These are phyloP conservation scores for Lemur catta DNA, from an alignment of 2,797 vertebrate genomes.

Conservation along the genomic window DNA sequence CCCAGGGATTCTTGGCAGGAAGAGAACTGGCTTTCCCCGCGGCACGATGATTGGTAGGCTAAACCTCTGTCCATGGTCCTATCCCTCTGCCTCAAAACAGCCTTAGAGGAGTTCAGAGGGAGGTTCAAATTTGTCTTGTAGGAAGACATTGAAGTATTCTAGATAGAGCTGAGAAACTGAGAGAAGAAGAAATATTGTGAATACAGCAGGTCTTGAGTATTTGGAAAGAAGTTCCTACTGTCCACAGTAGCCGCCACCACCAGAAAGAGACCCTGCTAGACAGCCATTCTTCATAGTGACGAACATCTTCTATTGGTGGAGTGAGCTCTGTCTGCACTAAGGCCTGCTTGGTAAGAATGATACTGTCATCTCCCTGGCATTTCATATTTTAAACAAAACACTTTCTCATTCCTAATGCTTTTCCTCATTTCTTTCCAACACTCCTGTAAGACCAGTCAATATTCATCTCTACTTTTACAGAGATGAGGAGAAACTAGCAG, in stretches of 20 bases:
- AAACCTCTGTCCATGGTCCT: constrained; percentile 80
- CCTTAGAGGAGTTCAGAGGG: constrained; percentile 4
- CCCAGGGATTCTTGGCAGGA: background rate
- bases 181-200: background rate
- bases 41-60: background rate
- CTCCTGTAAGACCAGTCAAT: background rate
- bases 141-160: background rate
- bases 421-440: background rate
- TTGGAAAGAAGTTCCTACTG: constrained; percentile 16
- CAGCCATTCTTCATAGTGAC: background rate
- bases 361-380: background rate
- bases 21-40: background rate
- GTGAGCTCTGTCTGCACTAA: background rate
- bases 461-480: background rate
- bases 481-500: background rate
- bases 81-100: constrained; percentile 12
- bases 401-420: background rate
- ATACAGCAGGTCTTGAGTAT: background rate
- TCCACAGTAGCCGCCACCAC: background rate
- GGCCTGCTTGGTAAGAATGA: background rate
- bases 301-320: background rate
- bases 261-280: background rate
- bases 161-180: background rate
- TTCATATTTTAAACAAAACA: background rate
- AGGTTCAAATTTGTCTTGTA: background rate